Conservation (phyloP, 2,888 invertebrate species). For the Lepidochitona cinerea region DNA sequence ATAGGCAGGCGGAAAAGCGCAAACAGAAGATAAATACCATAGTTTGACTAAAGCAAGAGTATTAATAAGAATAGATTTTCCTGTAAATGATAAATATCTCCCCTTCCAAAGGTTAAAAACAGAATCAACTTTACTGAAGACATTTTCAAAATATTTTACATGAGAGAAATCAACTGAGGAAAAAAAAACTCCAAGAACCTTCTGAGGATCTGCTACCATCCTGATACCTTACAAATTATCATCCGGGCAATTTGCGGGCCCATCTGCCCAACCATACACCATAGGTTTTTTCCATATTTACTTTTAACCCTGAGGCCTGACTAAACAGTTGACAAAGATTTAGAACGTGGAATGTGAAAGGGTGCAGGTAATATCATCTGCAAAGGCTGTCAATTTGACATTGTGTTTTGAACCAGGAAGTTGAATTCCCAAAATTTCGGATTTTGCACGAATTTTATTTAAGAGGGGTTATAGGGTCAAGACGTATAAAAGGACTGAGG, state of each 20-base stretch:
- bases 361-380: slow-evolving; percentile 16
- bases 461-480: background rate
- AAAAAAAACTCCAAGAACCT: background rate
- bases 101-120: background rate
- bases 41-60: background rate
- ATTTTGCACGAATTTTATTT: background rate
- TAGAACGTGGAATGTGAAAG: slow-evolving; percentile 1
- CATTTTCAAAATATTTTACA: background rate
- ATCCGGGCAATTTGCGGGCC: no score
- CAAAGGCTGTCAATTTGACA: slow-evolving; percentile 14
- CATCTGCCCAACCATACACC: slow-evolving; percentile 32
- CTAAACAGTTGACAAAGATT: slow-evolving; percentile 14
- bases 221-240: slow-evolving; percentile 33
- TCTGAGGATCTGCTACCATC: background rate
- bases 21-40: slow-evolving; percentile 3
- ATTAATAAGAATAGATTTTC: background rate
- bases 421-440: slow-evolving; percentile 18
- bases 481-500: background rate
- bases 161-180: background rate
- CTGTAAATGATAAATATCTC: background rate
- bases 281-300: slow-evolving; percentile 28
- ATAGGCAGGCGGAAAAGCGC: no score
- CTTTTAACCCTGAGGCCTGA: slow-evolving; percentile 25
- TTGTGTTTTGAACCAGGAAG: slow-evolving; percentile 10
- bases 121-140: background rate